Evolutionary conservation across 2,113 vertebrate genomes (phyloP).

Genomic region (Aegypius monachus): DNA sequence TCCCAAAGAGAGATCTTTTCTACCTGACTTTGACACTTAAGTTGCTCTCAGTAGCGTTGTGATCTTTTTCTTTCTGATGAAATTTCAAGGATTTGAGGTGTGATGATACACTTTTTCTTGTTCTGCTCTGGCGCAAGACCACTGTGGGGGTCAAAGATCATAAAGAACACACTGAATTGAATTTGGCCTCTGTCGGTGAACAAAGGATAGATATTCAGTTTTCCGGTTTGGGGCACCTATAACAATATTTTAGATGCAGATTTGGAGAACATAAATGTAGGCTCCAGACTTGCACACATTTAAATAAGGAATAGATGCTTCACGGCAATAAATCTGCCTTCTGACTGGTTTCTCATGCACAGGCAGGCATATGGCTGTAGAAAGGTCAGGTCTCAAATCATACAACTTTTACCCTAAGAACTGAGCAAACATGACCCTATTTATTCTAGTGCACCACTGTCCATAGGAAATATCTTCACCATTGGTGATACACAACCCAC

Average conservation of each 20-base stretch:
- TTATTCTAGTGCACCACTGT: background rate
- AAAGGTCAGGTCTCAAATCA: background rate
- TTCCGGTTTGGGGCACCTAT: background rate
- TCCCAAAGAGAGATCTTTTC: slow-evolving; percentile 18
- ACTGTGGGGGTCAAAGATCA: background rate
- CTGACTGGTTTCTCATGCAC: background rate
- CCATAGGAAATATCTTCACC: background rate
- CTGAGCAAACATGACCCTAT: background rate
- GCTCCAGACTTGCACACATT: background rate
- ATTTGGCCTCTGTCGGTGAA: background rate
- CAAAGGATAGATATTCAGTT: background rate
- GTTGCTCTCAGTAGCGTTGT: slow-evolving; percentile 34
- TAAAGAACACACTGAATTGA: background rate
- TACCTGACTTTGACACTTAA: slow-evolving; percentile 29
- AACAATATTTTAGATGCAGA: background rate
- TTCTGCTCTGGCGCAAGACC: background rate
- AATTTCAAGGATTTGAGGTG: slow-evolving; percentile 20
- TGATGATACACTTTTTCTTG: background rate
- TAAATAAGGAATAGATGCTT: background rate
- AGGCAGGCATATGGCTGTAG: background rate
- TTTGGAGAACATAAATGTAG: background rate
- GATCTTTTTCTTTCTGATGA: slow-evolving; percentile 47
- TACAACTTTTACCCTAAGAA: background rate
- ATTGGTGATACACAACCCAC: too few relatives aligned
- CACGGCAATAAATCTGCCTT: background rate